phyloP scores from a whole-genome alignment of 2,888 invertebrate species.

The Coelinius sp. region DNA sequence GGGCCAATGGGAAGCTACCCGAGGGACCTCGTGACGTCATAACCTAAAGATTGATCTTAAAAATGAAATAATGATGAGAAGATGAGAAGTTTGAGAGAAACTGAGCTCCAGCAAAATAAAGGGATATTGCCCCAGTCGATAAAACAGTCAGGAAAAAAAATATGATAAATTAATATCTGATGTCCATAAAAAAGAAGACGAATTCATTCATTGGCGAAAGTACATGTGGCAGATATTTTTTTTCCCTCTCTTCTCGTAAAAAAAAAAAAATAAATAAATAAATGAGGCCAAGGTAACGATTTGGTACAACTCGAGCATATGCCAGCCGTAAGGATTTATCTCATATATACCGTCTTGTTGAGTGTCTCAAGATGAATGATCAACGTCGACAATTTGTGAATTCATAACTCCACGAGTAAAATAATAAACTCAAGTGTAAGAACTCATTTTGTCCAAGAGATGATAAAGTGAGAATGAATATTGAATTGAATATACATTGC shows the following conservation, averaged over 20 bases:
- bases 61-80: no score
- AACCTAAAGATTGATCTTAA: no score
- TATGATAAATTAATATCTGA: no score
- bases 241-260: not conserved
- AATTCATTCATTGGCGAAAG: slow-evolving; percentile 16
- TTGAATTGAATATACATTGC: not conserved
- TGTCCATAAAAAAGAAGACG: no score
- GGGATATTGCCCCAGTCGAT: not conserved
- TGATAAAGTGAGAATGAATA: not conserved
- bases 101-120: no score
- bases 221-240: slow-evolving; percentile 15
- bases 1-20: no score
- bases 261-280: not conserved
- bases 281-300: slow-evolving; percentile 19
- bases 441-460: no score
- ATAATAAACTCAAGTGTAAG: not conserved
- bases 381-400: slow-evolving; percentile 12
- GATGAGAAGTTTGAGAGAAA: no score
- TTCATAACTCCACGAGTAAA: not conserved
- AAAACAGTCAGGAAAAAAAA: not conserved
- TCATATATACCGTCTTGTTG: not conserved
- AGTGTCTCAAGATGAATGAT: slow-evolving; percentile 17
- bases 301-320: slow-evolving; percentile 16
- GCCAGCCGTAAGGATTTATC: slow-evolving; percentile 16
- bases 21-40: no score